Evolutionary conservation across 2,113 vertebrate genomes (phyloP).

Genomic region (Mionectes macconnelli): DNA sequence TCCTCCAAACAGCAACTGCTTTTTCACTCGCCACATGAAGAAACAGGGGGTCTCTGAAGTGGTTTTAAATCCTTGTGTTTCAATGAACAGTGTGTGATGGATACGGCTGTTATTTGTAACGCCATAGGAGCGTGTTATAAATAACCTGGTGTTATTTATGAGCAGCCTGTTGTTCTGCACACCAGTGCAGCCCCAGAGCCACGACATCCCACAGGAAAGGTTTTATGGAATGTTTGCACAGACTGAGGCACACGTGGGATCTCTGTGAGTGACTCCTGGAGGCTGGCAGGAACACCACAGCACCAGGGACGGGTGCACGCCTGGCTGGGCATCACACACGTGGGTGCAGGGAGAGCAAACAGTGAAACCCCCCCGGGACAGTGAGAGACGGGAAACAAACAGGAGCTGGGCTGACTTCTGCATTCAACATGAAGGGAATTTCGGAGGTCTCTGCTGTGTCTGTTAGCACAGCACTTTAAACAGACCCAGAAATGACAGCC

Average conservation of each 20-base stretch:
- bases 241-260: accelerated
- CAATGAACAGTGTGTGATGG: neutral
- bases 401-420: neutral
- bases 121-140: neutral
- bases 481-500: neutral
- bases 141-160: neutral
- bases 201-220: neutral
- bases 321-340: accelerated
- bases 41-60: neutral
- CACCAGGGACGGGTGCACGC: accelerated
- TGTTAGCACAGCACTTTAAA: neutral
- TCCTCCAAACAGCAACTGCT: neutral
- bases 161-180: neutral
- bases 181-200: neutral
- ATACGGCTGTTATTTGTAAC: neutral
- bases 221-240: neutral
- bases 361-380: accelerated
- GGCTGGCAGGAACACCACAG: accelerated
- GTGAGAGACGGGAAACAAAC: neutral
- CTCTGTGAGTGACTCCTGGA: neutral
- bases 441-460: neutral
- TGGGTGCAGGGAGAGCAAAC: accelerated
- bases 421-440: accelerated
- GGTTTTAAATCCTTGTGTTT: neutral
- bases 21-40: neutral